Percentiles rank a stretch among this genome's conserved stretches.
phyloP scores from a whole-genome alignment of 2,797 vertebrate genomes.

The Galagoides demidoff region DNA sequence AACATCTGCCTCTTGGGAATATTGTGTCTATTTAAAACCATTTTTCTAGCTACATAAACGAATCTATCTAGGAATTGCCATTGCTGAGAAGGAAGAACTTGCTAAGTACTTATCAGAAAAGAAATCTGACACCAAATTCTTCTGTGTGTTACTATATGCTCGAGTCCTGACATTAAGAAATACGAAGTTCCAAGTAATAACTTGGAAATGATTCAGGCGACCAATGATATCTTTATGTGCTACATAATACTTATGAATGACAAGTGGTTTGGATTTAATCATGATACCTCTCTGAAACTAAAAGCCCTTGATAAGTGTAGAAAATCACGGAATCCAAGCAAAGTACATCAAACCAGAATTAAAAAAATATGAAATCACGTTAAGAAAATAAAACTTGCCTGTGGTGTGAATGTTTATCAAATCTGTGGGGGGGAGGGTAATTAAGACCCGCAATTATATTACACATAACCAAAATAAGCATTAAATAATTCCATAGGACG shows the following conservation, averaged over 20 bases:
- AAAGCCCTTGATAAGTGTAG: constrained; percentile 2
- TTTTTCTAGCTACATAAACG: not conserved
- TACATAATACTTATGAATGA: constrained; percentile 40
- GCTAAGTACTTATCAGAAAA: not conserved
- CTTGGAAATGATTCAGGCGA: not conserved
- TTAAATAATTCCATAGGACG: not conserved
- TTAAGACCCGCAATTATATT: not conserved
- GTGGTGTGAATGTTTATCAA: not conserved
- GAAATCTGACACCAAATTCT: constrained; percentile 24
- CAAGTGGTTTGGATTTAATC: constrained; percentile 45
- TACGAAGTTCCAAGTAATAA: not conserved
- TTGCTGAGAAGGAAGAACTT: not conserved
- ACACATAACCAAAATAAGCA: constrained; percentile 12
- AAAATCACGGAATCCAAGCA: constrained; percentile 32
- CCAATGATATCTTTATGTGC: not conserved
- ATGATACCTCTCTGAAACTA: not conserved
- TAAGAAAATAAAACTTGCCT: not conserved
- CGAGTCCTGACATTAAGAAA: constrained; percentile 32
- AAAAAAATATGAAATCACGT: constrained; percentile 1
- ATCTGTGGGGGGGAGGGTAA: not conserved
- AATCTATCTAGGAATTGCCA: constrained; percentile 32
- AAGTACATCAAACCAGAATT: constrained; percentile 52
- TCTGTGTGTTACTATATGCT: not conserved
- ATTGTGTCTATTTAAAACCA: not conserved
- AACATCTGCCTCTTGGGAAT: not conserved